A percentile compares a stretch with the other conserved stretches of the same genome.
Evolutionary conservation across 2,888 invertebrate genomes (phyloP).

Genomic region (Coenonympha glycerion): DNA sequence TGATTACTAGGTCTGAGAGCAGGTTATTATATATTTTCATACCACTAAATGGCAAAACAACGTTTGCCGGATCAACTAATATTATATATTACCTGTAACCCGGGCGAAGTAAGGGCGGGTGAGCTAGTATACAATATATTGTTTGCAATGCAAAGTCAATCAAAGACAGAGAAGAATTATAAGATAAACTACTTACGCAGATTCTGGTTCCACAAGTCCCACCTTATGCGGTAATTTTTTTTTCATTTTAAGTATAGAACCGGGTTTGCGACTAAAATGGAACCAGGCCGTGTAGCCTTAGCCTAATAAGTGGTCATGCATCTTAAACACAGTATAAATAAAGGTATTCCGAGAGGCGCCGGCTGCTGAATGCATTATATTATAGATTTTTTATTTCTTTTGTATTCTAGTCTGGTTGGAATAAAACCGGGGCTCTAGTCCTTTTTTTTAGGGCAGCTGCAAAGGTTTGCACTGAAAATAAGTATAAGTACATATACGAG

Average conservation of each 20-base stretch:
- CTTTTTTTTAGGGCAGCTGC: constrained; percentile 15
- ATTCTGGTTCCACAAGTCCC: no score
- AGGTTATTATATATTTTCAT: no score
- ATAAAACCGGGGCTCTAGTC: constrained; percentile 9
- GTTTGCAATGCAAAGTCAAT: no score
- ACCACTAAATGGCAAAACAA: no score
- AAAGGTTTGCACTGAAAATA: constrained; percentile 6
- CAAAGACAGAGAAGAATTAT: no score
- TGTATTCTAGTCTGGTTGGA: constrained; percentile 15
- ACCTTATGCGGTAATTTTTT: not conserved
- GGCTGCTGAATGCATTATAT: constrained; percentile 20
- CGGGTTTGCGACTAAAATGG: not conserved
- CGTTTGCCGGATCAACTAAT: no score
- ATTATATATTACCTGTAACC: no score
- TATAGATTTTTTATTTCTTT: constrained; percentile 24
- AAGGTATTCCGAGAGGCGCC: constrained; percentile 22
- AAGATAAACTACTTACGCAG: no score
- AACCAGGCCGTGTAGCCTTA: not conserved
- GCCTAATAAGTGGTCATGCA: constrained; percentile 13
- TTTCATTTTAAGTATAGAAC: not conserved
- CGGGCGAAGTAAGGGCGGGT: no score
- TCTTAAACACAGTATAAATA: constrained; percentile 19
- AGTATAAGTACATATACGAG: not conserved
- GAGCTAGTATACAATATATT: no score
- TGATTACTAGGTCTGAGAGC: no score